These are phyloP conservation scores for Pachyseris speciosa DNA, from an alignment of 64 coral and sea anemone species.

Conservation along the genomic window DNA sequence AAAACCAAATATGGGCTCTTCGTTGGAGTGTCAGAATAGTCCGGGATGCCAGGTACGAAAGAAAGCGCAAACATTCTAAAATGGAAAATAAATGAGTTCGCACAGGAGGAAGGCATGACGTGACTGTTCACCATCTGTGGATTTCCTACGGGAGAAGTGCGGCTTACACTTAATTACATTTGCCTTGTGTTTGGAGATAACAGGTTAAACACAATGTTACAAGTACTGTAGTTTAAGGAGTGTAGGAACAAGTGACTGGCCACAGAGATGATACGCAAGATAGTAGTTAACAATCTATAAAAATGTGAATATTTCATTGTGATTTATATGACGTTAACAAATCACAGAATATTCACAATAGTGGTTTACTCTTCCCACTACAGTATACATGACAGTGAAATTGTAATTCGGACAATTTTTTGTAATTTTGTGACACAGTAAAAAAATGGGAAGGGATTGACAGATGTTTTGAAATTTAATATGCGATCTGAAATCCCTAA, in stretches of 20 bases:
- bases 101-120: neutral
- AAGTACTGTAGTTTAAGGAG: too few species aligned
- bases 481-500: too few species aligned
- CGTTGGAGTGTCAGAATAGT: neutral
- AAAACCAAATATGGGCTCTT: neutral
- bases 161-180: too few species aligned
- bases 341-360: neutral
- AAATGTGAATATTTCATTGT: neutral
- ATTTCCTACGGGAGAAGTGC: neutral
- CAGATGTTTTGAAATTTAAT: too few species aligned
- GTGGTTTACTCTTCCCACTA: conserved; percentile 2
- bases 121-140: neutral
- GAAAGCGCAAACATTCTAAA: neutral
- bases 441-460: too few species aligned
- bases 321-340: neutral
- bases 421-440: too few species aligned
- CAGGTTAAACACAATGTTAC: too few species aligned
- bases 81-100: neutral
- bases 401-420: too few species aligned
- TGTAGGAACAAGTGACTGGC: too few species aligned
- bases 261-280: too few species aligned
- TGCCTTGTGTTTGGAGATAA: too few species aligned
- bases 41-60: neutral
- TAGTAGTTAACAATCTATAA: too few species aligned
- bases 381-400: neutral